phyloP scores from a whole-genome alignment of 1,140 invertebrate genomes.

The Eupeodes corollae region DNA sequence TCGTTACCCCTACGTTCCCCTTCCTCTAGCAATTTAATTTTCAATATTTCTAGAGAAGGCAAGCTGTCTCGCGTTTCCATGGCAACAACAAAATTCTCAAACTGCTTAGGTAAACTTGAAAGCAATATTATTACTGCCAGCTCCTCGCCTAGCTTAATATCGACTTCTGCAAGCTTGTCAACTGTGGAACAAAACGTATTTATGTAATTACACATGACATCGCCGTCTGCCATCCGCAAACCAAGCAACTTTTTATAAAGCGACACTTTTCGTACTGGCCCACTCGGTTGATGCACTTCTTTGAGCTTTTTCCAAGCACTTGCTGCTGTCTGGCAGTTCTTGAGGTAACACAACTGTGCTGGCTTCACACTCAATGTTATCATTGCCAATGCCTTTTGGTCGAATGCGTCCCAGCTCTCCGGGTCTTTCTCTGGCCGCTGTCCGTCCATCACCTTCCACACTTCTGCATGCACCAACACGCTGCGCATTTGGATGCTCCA shows the following conservation, averaged over 20 bases:
- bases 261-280: not conserved
- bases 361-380: not conserved
- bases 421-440: not conserved
- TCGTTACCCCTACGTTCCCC: not conserved
- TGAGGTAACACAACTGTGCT: not conserved
- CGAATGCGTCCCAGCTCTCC: not conserved
- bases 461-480: not conserved
- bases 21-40: not conserved
- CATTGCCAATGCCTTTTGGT: not conserved
- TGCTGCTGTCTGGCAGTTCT: not conserved
- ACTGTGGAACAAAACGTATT: not conserved
- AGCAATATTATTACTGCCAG: not conserved
- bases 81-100: not conserved
- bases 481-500: too few relatives aligned
- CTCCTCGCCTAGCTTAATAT: not conserved
- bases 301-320: not conserved
- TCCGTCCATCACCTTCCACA: conserved; percentile 1
- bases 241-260: not conserved
- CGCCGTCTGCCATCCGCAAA: not conserved
- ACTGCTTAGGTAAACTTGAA: not conserved
- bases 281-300: not conserved
- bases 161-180: not conserved
- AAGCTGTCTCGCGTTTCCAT: not conserved
- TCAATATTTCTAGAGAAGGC: not conserved
- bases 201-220: not conserved